A percentile compares a stretch with the other conserved stretches of the same genome.
phyloP scores from a whole-genome alignment of 1,140 invertebrate genomes.

The Araneus ventricosus region DNA sequence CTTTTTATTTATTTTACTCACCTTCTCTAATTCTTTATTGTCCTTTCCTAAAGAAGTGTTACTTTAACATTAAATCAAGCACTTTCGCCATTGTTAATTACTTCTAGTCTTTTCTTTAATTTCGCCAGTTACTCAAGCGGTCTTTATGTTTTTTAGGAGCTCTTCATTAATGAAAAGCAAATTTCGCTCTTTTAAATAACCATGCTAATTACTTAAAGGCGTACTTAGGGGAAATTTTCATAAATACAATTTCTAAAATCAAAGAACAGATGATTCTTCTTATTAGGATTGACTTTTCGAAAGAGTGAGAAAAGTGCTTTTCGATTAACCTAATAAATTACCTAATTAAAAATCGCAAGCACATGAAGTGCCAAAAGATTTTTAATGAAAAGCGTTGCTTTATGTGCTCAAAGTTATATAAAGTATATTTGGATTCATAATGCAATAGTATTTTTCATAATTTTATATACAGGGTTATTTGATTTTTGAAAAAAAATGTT shows the following conservation, averaged over 20 bases:
- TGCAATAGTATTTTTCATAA: no score
- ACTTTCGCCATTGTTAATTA: conserved; percentile 51
- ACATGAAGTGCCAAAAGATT: not conserved
- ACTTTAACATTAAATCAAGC: not conserved
- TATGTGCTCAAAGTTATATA: no score
- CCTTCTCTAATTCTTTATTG: conserved; percentile 3
- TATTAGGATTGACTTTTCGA: not conserved
- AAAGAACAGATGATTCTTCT: not conserved
- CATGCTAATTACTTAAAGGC: conserved; percentile 42
- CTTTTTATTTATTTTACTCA: not conserved
- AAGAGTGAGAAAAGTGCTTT: no score
- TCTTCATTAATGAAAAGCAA: conserved; percentile 66
- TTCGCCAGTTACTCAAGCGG: conserved; percentile 54
- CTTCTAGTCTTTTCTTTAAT: conserved; percentile 39
- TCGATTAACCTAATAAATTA: conserved; percentile 15
- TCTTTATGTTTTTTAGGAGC: conserved; percentile 34
- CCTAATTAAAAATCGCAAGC: not conserved
- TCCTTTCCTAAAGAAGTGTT: not conserved
- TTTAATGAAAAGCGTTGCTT: no score
- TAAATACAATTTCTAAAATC: not conserved
- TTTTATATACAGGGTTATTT: no score
- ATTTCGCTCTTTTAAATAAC: conserved; percentile 43
- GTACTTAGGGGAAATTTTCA: not conserved
- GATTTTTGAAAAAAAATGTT: no score
- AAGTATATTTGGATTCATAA: no score